Base-by-base conservation (phyloP, 2,113 vertebrate species). In the Semicossyphus pulcher region DNA sequence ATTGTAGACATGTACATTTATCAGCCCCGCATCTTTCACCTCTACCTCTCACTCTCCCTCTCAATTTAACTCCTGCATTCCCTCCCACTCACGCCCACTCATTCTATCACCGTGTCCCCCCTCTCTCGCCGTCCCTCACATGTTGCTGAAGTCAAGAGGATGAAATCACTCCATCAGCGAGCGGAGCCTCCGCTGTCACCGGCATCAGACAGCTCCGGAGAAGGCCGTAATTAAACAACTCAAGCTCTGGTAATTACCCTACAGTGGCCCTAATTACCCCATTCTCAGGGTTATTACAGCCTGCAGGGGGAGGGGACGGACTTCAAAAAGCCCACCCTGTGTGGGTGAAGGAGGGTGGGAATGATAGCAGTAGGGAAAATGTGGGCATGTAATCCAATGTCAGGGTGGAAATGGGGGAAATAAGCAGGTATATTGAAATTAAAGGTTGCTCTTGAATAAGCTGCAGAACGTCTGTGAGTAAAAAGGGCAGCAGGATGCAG, bases 201-300 rank as follows among this genome's bases (percentile, higher is more conserved):
- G 73, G 64, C 85, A 87, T 91, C 91, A 92, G 80, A 83, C 89
- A 83, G 86, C 88, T 88, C 79, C 70, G 37, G 77, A 89, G 80
- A 91, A 92, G 89, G 88, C 91, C 73, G 52, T 90, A 94, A 93
- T 94, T 93, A 93, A 93, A 93, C 92, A 93, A 91, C 90, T 92
- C 91, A 78, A 91, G 89, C 87, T 92, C 81, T 90, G 89, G 90
- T 94, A 93, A 94, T 94, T 93, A 92, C 89, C 86, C 90, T 84
- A 92, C 90, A 87, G 86, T 87, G 88, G 85, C 86, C 86, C 86
- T 93, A 93, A 94, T 93, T 93, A 91, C 92, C 86, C 92, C 86
- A 93, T 93, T 91, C 91, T 91, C 91, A 73, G 78, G 86, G 86
- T 86, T 87, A 94, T 92, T 92, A 92, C 90, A 85, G 89, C 85